Base-by-base conservation (phyloP, 2,113 vertebrate species). In the Cisticola juncidis region DNA sequence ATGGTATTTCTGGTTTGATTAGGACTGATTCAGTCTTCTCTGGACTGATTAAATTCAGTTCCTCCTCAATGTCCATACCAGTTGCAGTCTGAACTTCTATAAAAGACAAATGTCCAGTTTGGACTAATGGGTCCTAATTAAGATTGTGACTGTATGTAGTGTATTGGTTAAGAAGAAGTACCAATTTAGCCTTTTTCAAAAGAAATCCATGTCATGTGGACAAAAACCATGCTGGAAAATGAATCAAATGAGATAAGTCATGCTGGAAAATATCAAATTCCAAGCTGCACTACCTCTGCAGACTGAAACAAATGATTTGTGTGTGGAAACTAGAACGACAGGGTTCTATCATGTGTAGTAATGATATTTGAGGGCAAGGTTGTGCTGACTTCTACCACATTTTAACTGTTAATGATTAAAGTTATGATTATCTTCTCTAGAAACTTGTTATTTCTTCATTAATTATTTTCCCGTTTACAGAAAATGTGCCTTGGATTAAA, bases 381-480 rank as follows among this genome's bases (percentile, higher is more conserved):
- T 70, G 13, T 24, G 81, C 47, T 86, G 36, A 47, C 6, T 74
- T 80, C 29, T 64, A n/a, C 6, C 14, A 38, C 6, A 64, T 70
- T 91, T 93, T 45, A 66, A 12, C 14, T 54, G 4, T 51, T 29
- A 50, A 7, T 58, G 60, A 18, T 33, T 70, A 48, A 66, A 85
- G 6, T 40, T 69, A 31, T 2, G 3, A 56, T 79, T 85, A 60
- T 45, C 6, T 48, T 22, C 62, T 42, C 14, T 50, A 51, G 47
- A 61, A 77, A 83, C n/a, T 42, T 86, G 17, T 28, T 58, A 66
- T 58, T 83, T 80, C 25, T 66, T 45, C 22, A 11, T 82, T 40
- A 48, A 61, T 73, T 78, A 87, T 90, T 90, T 95, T 90, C 86
- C 45, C 19, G 50, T 80, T 94, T 92, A 74, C 69, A 91, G 77